Conservation (phyloP, 2,888 invertebrate species). For the Eupithecia tripunctaria region DNA sequence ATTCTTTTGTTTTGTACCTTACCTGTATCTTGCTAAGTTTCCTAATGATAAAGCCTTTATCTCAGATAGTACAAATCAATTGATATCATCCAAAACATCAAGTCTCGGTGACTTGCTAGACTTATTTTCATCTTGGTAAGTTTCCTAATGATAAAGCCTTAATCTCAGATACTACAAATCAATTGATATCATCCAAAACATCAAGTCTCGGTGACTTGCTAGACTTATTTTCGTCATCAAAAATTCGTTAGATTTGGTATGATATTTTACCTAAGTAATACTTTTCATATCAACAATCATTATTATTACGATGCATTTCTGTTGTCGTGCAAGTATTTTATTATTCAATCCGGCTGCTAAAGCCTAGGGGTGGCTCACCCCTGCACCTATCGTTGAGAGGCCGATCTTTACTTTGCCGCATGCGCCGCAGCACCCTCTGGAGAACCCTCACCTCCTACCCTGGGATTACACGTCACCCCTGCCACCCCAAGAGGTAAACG, state of each 20-base stretch:
- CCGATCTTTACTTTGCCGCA: constrained; percentile 61
- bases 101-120: not conserved
- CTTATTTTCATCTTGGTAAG: not conserved
- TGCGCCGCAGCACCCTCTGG: constrained; percentile 51
- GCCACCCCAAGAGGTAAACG: constrained; percentile 69
- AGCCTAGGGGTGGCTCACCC: constrained; percentile 35
- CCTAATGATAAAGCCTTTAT: not conserved
- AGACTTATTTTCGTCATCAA: not conserved
- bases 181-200: not conserved
- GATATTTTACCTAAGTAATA: not conserved
- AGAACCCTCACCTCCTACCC: constrained; percentile 53
- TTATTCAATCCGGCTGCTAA: constrained; percentile 34
- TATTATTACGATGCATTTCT: constrained; percentile 15
- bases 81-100: not conserved
- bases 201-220: not conserved
- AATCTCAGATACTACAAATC: not conserved
- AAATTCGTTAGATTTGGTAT: not conserved
- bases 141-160: not conserved
- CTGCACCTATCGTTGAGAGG: constrained; percentile 51
- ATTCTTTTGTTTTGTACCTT: not conserved
- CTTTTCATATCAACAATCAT: not conserved
- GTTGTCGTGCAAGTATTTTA: constrained; percentile 39
- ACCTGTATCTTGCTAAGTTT: not conserved
- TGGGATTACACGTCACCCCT: constrained; percentile 67
- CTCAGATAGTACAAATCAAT: not conserved